phyloP scores from a whole-genome alignment of 1,140 invertebrate genomes.

The Saccostrea glomerata region DNA sequence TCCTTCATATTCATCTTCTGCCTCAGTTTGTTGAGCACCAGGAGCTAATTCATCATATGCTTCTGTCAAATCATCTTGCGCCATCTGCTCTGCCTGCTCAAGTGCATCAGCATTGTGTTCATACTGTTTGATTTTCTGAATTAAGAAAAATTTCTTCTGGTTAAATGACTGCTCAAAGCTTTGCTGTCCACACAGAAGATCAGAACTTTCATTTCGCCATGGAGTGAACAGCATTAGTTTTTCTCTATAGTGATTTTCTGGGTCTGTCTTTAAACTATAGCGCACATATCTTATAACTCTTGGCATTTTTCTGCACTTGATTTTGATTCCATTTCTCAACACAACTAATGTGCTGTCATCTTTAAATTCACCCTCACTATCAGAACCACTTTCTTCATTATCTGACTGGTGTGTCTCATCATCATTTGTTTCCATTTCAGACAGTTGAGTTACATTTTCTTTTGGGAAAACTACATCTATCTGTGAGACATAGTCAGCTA shows the following conservation, averaged over 20 bases:
- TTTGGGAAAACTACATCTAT: neutral
- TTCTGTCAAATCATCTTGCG: neutral
- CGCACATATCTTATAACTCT: too few species aligned
- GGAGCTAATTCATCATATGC: conserved; percentile 29
- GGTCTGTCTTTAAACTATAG: neutral
- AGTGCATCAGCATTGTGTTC: conserved; percentile 36
- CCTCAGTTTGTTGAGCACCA: conserved; percentile 12
- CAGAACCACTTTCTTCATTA: neutral
- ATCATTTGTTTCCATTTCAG: conserved; percentile 25
- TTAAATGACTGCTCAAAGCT: neutral
- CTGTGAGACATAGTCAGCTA: too few species aligned
- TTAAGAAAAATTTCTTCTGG: neutral
- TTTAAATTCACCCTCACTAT: conserved; percentile 22
- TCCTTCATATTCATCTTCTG: conserved; percentile 27
- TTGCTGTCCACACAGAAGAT: too few species aligned
- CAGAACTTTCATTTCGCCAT: too few species aligned
- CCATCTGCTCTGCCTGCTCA: conserved; percentile 5
- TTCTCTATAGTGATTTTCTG: too few species aligned
- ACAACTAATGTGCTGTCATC: conserved; percentile 1
- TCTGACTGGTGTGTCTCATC: neutral
- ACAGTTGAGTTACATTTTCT: neutral
- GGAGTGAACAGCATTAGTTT: too few species aligned
- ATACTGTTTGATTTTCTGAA: neutral
- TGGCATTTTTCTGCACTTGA: conserved; percentile 18
- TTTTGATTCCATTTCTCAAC: conserved; percentile 53